Evolutionary conservation across 2,888 invertebrate genomes (phyloP), one percentile per base, ranked within the genome.

Genomic region (Sarcophaga variegata): DNA sequence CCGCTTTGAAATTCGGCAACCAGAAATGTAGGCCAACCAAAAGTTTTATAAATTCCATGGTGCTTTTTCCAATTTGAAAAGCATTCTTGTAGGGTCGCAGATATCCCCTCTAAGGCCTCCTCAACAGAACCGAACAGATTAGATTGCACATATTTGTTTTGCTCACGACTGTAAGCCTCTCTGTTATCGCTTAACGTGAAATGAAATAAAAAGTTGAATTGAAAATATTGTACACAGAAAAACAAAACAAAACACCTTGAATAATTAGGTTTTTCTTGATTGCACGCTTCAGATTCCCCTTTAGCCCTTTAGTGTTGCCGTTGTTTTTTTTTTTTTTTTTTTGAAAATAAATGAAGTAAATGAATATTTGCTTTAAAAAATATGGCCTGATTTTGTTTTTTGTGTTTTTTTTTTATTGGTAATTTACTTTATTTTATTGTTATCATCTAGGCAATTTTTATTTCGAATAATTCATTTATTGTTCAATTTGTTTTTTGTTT

Each of bases 371-470:
- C 64, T 77, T 67, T 67, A 37, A 17, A 14, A 62, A 14, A 62
- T 71, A 82, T 86, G 82, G 82, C 49, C 79, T 86, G 82, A 82
- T 86, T 81, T 63, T 75, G 20, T 47, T 70, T 59, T 49, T 76
- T 2, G 54, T 70, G 17, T 60, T 75, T 17, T 12, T 71, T 45
- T 59, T 67, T 14, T 72, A 37, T 66, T 66, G 17, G 66, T 17
- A 64, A 8, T 37, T 37, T 66, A 37, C 11, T 77, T 77, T 49
- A 49, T 12, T 67, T 4, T 64, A 25, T 64, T 64, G 8, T 62
- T 72, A 59, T 67, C 76, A 70, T 83, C 64, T 47, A 22, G 27
- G 27, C 49, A 80, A 60, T 64, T 74, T 78, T 6, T 60, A n/a
- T 69, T 85, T 85, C 59, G 17, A 78, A 78, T 60, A 69, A 54